Base-by-base conservation (phyloP, 2,888 invertebrate genomes). In the Leptopterna dolabrata region DNA sequence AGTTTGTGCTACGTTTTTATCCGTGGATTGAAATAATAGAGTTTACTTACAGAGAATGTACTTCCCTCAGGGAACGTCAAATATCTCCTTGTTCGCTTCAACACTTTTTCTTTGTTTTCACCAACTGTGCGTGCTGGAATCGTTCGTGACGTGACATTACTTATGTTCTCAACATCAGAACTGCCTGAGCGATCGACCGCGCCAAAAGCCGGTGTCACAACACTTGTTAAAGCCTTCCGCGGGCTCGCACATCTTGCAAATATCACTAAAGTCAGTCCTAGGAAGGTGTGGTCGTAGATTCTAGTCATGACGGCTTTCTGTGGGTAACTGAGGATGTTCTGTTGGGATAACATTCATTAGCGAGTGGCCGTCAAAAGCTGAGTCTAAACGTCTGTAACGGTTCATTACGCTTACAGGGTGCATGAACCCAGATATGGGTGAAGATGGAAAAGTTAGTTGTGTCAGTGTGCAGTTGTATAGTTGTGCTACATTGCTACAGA, bases 11-110 rank as follows among this genome's bases (percentile, higher is more conserved):
- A n/a, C n/a, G n/a, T n/a, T n/a, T n/a, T n/a, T n/a, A n/a, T n/a
- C n/a, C n/a, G n/a, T n/a, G n/a, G n/a, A n/a, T n/a, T n/a, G n/a
- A n/a, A n/a, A n/a, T n/a, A n/a, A 76, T 47, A 43, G 6, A 36
- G 7, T 7, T 9, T 36, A 89, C 90, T 90, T 84, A 90, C 90
- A 6, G 90, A 89, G 51, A 89, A 90, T 4, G 90, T 90, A 63
- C 90, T 90, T 9, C 90, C 90, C 78, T 90, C 90, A 0, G 90
- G 90, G 86, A 90, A 90, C 30, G 89, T 88, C 27, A 90, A 89
- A 84, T 90, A 90, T 29, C 90, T 88, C 76, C 88, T 89, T 24
- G 85, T 73, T 27, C 85, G 73, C 29, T 85, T 85, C 47, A 85
- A 70, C 11, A 51, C 47, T 55, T 55, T 51, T 24, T 36, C 36